Conservation (phyloP, 2,113 vertebrate genomes). For the Hippocampus barbouri region DNA sequence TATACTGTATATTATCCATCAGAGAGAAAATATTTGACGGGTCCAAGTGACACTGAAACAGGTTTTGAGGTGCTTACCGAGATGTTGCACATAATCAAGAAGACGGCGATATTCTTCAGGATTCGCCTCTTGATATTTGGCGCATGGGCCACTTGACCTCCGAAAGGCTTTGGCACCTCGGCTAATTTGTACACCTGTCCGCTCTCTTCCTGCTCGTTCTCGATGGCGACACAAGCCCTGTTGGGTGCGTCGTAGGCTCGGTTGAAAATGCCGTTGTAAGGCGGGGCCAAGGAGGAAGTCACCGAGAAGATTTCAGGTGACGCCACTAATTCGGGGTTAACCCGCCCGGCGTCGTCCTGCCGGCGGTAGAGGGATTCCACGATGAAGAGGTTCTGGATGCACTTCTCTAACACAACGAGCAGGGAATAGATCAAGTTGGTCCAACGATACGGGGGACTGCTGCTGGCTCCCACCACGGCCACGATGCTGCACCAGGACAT, state of each 20-base stretch:
- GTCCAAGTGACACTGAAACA: neutral
- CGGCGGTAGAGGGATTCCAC: conserved; percentile 87
- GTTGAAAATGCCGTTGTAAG: conserved; percentile 74
- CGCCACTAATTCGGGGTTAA: conserved; percentile 56
- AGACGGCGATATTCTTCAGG: conserved; percentile 85
- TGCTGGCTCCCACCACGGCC: conserved; percentile 73
- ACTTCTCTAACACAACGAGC: conserved; percentile 87
- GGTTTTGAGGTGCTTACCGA: conserved; percentile 61
- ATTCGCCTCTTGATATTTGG: conserved; percentile 73
- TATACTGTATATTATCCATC: no score
- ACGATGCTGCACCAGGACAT: conserved; percentile 95
- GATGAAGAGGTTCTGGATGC: conserved; percentile 92
- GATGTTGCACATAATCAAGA: conserved; percentile 84
- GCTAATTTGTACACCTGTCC: conserved; percentile 44
- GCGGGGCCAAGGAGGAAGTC: conserved; percentile 62
- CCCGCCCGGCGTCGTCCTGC: conserved; percentile 53
- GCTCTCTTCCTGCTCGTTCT: conserved; percentile 56
- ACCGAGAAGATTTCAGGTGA: conserved; percentile 78
- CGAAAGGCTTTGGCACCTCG: conserved; percentile 50
- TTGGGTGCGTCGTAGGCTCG: conserved; percentile 54
- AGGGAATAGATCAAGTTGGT: conserved; percentile 84
- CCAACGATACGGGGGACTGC: conserved; percentile 79
- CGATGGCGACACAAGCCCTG: conserved; percentile 27
- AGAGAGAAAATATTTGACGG: neutral
- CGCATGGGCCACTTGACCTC: conserved; percentile 27